Conservation (phyloP, 2,113 vertebrate genomes). For the Psettodes erumei region DNA sequence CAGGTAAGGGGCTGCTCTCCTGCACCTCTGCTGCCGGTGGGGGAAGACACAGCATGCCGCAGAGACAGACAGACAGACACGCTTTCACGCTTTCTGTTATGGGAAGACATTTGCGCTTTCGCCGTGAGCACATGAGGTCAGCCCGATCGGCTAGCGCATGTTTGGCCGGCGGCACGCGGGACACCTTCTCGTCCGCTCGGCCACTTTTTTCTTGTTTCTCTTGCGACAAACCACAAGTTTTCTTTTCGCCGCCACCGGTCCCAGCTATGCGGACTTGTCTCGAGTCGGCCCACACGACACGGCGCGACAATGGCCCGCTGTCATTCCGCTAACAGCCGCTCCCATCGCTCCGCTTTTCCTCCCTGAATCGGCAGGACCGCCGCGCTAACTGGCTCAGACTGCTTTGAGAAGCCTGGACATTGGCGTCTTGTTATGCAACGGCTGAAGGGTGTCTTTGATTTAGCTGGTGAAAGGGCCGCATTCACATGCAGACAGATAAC, state of each 20-base stretch:
- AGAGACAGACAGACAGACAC: conserved; percentile 11
- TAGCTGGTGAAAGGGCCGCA: conserved; percentile 62
- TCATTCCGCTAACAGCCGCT: conserved; percentile 55
- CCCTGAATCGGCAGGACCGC: conserved; percentile 60
- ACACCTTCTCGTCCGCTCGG: conserved; percentile 11
- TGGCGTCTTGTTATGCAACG: conserved; percentile 52
- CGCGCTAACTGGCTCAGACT: conserved; percentile 52
- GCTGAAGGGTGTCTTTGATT: conserved; percentile 68
- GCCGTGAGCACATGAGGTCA: conserved; percentile 7
- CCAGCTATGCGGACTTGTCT: conserved; percentile 53
- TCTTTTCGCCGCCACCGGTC: conserved; percentile 35
- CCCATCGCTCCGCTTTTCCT: conserved; percentile 53
- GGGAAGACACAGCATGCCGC: conserved; percentile 30
- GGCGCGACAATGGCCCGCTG: conserved; percentile 67
- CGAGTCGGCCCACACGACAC: conserved; percentile 55
- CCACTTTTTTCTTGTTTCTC: conserved; percentile 41
- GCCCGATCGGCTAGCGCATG: conserved; percentile 27
- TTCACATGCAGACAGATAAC: conserved; percentile 62
- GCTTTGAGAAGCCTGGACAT: conserved; percentile 42
- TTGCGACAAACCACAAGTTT: conserved; percentile 54
- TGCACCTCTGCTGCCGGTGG: conserved; percentile 45
- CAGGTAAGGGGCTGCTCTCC: conserved; percentile 89
- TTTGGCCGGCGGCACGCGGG: not conserved
- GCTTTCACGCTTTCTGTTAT: not conserved
- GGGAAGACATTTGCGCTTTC: not conserved